Evolutionary conservation across 2,797 vertebrate genomes (phyloP), one percentile per base, ranked within the genome.

Genomic region (Acanthurus leucopareius): DNA sequence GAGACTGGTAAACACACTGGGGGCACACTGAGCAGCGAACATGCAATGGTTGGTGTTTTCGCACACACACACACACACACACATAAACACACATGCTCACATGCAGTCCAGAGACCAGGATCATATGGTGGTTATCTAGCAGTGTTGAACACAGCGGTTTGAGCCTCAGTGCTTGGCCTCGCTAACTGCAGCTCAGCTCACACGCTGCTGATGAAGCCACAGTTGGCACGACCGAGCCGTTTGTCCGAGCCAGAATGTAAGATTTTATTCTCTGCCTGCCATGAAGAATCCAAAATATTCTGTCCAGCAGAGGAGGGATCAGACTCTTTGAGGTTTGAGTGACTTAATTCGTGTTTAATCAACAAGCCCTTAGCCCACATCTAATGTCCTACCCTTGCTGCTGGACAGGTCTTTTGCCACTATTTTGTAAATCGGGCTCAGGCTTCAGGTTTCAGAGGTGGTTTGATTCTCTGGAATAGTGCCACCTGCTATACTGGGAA

Each of bases 51-150:
- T 57, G 13, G 16, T 57, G 54, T 86, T 75, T 69, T 42, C 69
- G 47, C 40, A 58, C 51, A 62, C 35, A 69, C 16, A 32, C 28
- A 32, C 28, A 32, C 28, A 35, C 32, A 35, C 32, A 35, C 32
- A 35, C 7, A 35, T 35, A 35, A 7, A 25, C 9, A 28, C 57
- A 56, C 14, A 42, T 22, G 22, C 67, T 15, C 66, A 28, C 57
- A 10, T 22, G 19, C 58, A 45, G 60, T 79, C 63, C 40, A 52
- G 65, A 69, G 78, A 77, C 17, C 16, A 45, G 75, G 69, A 78
- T 84, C 85, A 80, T 13, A 13, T 70, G 69, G 67, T 69, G 79
- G 81, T 89, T 86, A 86, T 86, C 82, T 81, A 51, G 70, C 79
- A 81, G 72, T 67, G 82, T 61, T 52, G 68, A 79, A 40, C 85